phyloP scores from a whole-genome alignment of 2,113 vertebrate genomes.

The Vicugna pacos region DNA sequence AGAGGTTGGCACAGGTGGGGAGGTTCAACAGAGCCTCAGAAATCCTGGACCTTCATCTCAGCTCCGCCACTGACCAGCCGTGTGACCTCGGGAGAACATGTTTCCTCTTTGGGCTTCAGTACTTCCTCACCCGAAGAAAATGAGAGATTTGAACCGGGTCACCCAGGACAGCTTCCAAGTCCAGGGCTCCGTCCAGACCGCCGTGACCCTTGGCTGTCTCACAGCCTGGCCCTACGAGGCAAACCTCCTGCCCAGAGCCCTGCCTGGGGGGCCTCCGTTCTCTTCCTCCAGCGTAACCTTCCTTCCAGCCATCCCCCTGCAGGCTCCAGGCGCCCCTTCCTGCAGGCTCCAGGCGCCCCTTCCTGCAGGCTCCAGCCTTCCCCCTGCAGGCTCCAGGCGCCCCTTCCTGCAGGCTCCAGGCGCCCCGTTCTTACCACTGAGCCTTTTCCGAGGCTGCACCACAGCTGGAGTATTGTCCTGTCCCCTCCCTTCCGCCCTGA shows the following conservation, averaged over 20 bases:
- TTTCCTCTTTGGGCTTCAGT: background rate
- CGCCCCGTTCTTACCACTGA: accelerated
- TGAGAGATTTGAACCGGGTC: background rate
- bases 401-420: too few relatives aligned
- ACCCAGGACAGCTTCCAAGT: background rate
- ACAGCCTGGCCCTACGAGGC: background rate
- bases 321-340: background rate
- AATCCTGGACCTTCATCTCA: background rate
- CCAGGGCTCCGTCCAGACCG: background rate
- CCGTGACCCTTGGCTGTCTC: background rate
- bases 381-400: too few relatives aligned
- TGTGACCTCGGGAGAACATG: background rate
- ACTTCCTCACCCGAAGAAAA: conserved; percentile 4
- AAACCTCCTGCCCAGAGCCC: background rate
- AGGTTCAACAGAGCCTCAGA: background rate
- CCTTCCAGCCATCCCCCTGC: background rate
- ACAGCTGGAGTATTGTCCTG: background rate
- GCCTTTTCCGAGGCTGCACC: background rate
- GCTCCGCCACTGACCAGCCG: background rate
- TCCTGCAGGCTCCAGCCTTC: background rate
- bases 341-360: background rate
- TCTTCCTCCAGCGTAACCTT: background rate
- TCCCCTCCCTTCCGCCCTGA: background rate
- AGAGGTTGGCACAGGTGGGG: background rate
- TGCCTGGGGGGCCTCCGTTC: background rate